Conservation (phyloP, 2,797 vertebrate species). For the Acanthurus lineatus region DNA sequence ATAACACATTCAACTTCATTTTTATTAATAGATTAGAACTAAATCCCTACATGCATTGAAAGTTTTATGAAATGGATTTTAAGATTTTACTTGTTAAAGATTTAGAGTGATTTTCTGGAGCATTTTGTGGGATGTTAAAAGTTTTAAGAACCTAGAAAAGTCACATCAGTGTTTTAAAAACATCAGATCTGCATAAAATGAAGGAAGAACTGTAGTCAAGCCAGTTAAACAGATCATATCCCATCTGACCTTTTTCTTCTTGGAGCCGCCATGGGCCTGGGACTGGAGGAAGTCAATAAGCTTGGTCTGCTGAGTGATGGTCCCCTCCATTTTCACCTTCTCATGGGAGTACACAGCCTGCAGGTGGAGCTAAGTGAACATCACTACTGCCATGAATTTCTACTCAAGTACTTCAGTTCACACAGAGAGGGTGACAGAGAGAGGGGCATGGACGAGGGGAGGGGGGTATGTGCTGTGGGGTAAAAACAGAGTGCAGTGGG, state of each 20-base stretch:
- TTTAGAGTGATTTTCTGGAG: neutral
- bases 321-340: constrained; percentile 99
- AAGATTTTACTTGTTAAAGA: neutral
- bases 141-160: neutral
- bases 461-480: constrained; percentile 8
- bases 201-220: neutral
- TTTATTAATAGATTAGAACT: no score
- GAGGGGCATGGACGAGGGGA: constrained; percentile 4
- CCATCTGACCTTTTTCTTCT: constrained; percentile 93
- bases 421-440: constrained; percentile 64
- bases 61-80: neutral
- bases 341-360: constrained; percentile 99
- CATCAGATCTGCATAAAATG: neutral
- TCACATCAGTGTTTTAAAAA: neutral
- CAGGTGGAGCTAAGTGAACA: constrained; percentile 85
- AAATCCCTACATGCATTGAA: no score
- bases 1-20: neutral
- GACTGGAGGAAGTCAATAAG: constrained; percentile 99
- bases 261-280: constrained; percentile 96
- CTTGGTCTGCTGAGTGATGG: constrained; percentile 99
- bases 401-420: constrained; percentile 70
- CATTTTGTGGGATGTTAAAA: no score
- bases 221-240: neutral
- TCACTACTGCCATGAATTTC: constrained; percentile 84
- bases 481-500: constrained; percentile 15